Conservation (phyloP, 2,888 invertebrate genomes). For the Drepanosiphum platanoidis region DNA sequence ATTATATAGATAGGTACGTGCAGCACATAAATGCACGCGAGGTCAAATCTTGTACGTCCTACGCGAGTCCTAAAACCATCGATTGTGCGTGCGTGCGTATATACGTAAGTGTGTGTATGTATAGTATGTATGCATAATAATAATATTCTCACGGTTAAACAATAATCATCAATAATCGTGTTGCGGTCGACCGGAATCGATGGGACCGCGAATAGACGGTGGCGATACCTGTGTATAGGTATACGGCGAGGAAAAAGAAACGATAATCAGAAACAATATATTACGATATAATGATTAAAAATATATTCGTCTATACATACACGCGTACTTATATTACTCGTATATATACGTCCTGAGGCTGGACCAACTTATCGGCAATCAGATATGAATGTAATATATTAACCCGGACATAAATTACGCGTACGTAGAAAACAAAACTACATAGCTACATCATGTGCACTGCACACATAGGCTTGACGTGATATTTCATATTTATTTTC, state of each 20-base stretch:
- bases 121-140: background rate
- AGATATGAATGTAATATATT: no score
- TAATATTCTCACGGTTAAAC: constrained; percentile 9
- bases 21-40: background rate
- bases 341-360: background rate
- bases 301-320: background rate
- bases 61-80: background rate
- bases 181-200: constrained; percentile 10
- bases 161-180: background rate
- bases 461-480: background rate
- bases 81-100: background rate
- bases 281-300: no score
- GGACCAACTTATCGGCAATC: background rate
- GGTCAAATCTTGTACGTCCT: background rate
- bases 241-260: background rate
- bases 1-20: no score
- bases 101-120: no score
- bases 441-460: background rate
- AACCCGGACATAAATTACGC: background rate
- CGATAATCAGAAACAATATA: background rate
- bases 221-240: background rate
- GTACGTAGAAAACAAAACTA: background rate
- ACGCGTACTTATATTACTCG: background rate
- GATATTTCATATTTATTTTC: background rate
- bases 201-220: background rate